Percentiles rank a stretch among this genome's conserved stretches.
These are phyloP conservation scores for Ara ararauna DNA, from an alignment of 2,797 vertebrate species.

Conservation along the genomic window DNA sequence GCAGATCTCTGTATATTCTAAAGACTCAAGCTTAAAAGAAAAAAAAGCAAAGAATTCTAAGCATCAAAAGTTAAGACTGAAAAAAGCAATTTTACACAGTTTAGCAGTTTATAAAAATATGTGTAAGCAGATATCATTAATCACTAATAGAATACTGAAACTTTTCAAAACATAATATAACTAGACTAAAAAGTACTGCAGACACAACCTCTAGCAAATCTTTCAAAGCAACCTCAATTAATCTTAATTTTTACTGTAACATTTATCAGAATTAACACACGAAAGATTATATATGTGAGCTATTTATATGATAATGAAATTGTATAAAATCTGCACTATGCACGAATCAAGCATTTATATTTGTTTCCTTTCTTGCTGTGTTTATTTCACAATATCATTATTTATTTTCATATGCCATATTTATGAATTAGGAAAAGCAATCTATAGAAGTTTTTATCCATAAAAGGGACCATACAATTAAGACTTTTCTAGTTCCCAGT, in stretches of 20 bases:
- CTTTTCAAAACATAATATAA: constrained; percentile 63
- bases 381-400: constrained; percentile 71
- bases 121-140: constrained; percentile 74
- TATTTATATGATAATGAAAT: constrained; percentile 82
- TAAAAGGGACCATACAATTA: constrained; percentile 32
- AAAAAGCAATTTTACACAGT: constrained; percentile 55
- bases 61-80: constrained; percentile 58
- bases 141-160: constrained; percentile 65
- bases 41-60: neutral
- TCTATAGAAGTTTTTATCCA: constrained; percentile 42
- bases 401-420: constrained; percentile 73
- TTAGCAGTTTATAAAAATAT: constrained; percentile 73
- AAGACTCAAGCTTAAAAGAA: constrained; percentile 9
- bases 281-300: constrained; percentile 76
- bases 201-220: constrained; percentile 64
- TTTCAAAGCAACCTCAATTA: constrained; percentile 73
- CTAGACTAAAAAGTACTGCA: constrained; percentile 63
- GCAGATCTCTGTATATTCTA: neutral
- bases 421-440: constrained; percentile 68
- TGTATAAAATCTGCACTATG: constrained; percentile 68
- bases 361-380: constrained; percentile 66
- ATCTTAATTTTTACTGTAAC: constrained; percentile 80
- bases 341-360: constrained; percentile 70
- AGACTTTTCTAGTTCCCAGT: neutral
- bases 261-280: constrained; percentile 78